Base-by-base conservation (phyloP, 2,797 vertebrate genomes). In the Hydrophis major region DNA sequence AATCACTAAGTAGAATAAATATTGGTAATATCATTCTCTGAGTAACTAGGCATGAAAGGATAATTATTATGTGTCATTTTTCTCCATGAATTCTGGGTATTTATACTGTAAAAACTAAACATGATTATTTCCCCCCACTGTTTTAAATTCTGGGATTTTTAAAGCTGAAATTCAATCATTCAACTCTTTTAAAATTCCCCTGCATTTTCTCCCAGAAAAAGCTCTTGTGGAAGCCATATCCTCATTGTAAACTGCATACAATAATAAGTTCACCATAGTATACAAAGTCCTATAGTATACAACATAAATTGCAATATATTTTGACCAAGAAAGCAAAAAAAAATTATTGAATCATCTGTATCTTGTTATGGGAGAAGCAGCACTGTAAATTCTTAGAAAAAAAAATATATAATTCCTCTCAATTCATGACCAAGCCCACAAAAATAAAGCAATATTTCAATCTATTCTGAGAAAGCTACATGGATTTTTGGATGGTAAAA, bases 341-440 rank as follows among this genome's bases (percentile, higher is more conserved):
- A 42, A 93, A 92, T 74, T 83, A 93, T 87, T 89, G 90, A 91
- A 74, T 0, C 0, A 47, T 18, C 27, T 47, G 78, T 60, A 13
- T 94, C 74, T 91, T 90, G 87, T 91, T 92, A 47, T 89, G 95
- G 93, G 2, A 88, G 89, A 92, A 91, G 87, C 25, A 93, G 93
- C 53, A 74, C 55, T 86, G 53, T 87, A 0, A 2, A 89, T 0
- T 8, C 55, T 91, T 92, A 60, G 66, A 32, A 83, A 95, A 66
- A 86, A 83, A 69, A 0, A 42, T 42, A 74, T 3, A 0, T 20
- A 47, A 55, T 88, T 94, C 91, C 91, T 89, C 55, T 89, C 59
- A 42, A 56, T 1, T 92, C 37, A 90, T 50, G 25, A 61, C 55
- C 91, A 92, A 69, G 66, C 90, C 50, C 57, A 1, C 0, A 14